Evolutionary conservation across 2,888 invertebrate species (phyloP), one percentile per base, ranked within the genome.

Genomic region (Eilema caniola): DNA sequence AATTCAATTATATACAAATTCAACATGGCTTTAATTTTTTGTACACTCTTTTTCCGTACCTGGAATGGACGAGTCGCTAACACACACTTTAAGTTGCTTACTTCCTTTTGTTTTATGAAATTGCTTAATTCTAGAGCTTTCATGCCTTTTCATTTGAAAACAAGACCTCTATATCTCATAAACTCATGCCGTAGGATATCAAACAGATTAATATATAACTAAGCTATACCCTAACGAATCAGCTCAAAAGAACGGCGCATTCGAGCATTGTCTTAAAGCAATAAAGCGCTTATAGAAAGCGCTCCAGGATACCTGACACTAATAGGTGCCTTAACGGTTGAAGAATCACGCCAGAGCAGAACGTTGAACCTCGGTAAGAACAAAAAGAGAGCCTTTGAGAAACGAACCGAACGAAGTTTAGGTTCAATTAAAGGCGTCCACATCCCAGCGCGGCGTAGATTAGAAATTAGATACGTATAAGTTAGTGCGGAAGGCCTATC

Each of bases 251-350:
- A 71, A 79, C 25, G 66, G 62, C 67, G 56, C 77, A 37, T 71
- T 33, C 47, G 74, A 62, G 70, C 67, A 76, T 77, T 80, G 74
- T 80, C 73, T 63, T 53, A 24, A 73, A 74, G 80, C 83, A 81
- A 83, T 84, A 83, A 82, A 79, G 78, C 78, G 74, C 78, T 86
- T 84, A 86, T 83, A 86, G 86, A 84, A 85, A 82, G 84, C 77
- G 79, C 76, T 81, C 69, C 72, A 69, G 66, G 75, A 77, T 74
- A 74, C 75, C 78, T 74, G 67, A 62, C 61, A 67, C 67, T 76
- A 75, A 77, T 79, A 82, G 75, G 67, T 67, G 79, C 68, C 69
- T 80, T 78, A 71, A 77, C 80, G 80, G 75, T 82, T 62, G 70
- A 69, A 63, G 69, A 71, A 77, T 75, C 82, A 74, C 69, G 56